phyloP scores from a whole-genome alignment of 2,797 vertebrate species.

The Acropternis orthonyx region DNA sequence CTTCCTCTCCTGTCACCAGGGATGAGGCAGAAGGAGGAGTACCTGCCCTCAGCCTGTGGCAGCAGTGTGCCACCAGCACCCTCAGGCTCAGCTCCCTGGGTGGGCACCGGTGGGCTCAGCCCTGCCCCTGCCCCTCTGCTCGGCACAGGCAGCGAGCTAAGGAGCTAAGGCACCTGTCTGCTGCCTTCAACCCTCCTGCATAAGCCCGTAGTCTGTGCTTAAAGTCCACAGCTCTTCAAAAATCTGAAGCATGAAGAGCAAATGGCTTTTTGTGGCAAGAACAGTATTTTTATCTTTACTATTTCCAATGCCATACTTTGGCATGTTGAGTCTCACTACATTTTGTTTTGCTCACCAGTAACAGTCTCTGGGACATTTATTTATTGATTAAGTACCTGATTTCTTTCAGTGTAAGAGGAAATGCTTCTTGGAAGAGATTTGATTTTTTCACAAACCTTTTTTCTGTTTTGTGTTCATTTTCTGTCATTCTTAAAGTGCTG shows the following conservation, averaged over 20 bases:
- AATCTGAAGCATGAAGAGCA: not conserved
- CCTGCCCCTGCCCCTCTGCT: not conserved
- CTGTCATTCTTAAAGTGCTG: not conserved
- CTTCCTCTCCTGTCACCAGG: not conserved
- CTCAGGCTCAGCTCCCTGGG: fast-evolving
- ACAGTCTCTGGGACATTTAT: not conserved
- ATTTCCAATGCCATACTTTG: not conserved
- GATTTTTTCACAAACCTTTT: not conserved
- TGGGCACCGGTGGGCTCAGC: not conserved
- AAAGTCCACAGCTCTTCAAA: not conserved
- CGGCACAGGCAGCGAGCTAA: not conserved
- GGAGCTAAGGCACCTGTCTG: not conserved
- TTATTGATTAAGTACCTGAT: not conserved
- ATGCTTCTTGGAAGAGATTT: not conserved
- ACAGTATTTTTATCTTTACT: not conserved
- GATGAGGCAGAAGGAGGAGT: not conserved
- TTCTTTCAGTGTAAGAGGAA: not conserved
- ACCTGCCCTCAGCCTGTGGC: not conserved
- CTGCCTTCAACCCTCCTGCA: not conserved
- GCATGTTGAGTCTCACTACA: not conserved
- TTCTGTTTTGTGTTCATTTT: not conserved
- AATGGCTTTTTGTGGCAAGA: not conserved
- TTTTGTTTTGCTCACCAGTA: not conserved
- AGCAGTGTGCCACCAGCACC: not conserved
- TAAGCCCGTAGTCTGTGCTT: not conserved